Evolutionary conservation across 2,113 vertebrate species (phyloP).

Genomic region (Drymodes brunneopygia): DNA sequence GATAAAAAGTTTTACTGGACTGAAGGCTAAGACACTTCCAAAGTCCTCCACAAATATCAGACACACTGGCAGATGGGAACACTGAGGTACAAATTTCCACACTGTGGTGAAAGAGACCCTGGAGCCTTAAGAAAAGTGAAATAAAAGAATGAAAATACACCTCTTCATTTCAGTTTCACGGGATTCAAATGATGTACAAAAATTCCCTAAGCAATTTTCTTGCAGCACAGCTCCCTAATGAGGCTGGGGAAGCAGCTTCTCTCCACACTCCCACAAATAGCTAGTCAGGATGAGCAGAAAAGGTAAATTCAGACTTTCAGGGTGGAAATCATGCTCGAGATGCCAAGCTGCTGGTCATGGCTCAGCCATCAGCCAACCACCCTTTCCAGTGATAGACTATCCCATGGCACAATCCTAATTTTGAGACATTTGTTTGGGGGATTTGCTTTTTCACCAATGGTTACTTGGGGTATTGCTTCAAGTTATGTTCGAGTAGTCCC

Average conservation of each 20-base stretch:
- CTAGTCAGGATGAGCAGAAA: background rate
- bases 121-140: background rate
- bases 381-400: background rate
- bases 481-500: background rate
- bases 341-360: background rate
- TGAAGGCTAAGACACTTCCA: background rate
- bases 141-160: conserved; percentile 11
- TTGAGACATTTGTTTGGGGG: background rate
- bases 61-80: background rate
- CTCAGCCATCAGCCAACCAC: background rate
- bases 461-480: background rate
- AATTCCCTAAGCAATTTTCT: conserved; percentile 55
- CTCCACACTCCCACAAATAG: background rate
- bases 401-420: background rate
- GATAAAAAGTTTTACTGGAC: background rate
- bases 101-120: background rate
- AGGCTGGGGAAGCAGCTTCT: conserved; percentile 18
- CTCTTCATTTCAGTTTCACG: background rate
- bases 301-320: background rate
- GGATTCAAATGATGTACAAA: conserved; percentile 10
- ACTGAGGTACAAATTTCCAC: background rate
- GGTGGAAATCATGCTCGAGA: background rate
- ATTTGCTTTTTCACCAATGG: background rate
- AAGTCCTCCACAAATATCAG: background rate
- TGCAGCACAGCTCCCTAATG: conserved; percentile 48